Evolutionary conservation across 2,113 vertebrate species (phyloP).

Genomic region (Procavia capensis): DNA sequence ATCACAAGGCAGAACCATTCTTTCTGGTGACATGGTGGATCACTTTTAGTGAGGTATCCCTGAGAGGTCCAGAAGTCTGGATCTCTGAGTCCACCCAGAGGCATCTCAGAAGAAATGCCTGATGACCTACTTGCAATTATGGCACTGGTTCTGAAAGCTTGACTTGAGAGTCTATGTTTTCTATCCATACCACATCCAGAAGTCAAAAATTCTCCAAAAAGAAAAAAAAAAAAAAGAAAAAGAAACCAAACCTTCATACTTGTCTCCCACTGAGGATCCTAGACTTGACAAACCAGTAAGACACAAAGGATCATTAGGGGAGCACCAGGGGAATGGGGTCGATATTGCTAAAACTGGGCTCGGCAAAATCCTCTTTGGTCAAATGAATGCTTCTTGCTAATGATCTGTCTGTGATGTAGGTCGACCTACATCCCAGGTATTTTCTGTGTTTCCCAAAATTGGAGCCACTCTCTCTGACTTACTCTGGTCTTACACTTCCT

Average conservation of each 20-base stretch:
- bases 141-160: neutral
- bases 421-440: neutral
- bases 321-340: neutral
- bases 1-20: neutral
- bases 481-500: neutral
- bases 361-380: fast-evolving
- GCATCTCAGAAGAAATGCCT: too few relatives aligned
- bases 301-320: neutral
- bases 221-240: too few relatives aligned
- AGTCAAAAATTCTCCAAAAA: neutral
- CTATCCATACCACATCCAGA: neutral
- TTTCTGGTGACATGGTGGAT: neutral
- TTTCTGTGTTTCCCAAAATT: neutral
- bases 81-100: too few relatives aligned
- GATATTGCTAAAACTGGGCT: neutral
- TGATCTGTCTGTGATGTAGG: neutral
- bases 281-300: fast-evolving
- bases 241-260: neutral
- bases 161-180: neutral
- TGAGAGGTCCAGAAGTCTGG: too few relatives aligned
- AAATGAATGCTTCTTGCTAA: neutral
- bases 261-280: neutral
- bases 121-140: neutral
- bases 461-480: neutral
- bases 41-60: neutral